phyloP scores from a whole-genome alignment of 2,888 invertebrate genomes.

The Leucophenga montana region DNA sequence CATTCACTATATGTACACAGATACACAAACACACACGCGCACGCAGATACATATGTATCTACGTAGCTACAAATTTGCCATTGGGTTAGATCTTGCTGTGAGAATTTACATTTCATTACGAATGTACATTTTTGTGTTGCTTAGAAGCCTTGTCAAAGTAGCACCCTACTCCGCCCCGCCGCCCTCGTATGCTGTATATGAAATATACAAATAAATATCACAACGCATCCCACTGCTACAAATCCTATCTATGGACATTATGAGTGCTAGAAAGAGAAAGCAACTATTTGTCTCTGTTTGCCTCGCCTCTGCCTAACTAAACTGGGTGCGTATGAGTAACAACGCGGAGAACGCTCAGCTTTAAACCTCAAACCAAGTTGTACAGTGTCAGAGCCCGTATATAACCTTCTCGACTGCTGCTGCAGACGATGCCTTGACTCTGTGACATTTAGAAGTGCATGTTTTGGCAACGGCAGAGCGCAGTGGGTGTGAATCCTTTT shows the following conservation, averaged over 20 bases:
- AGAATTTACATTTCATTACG: conserved; percentile 26
- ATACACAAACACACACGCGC: not conserved
- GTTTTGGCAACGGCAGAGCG: too few relatives aligned
- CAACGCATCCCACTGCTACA: not conserved
- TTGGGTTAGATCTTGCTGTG: conserved; percentile 9
- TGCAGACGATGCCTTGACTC: conserved; percentile 16
- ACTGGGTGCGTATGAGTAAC: not conserved
- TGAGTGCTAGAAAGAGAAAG: not conserved
- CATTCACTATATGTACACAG: not conserved
- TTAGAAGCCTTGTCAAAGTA: not conserved
- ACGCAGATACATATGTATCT: too few relatives aligned
- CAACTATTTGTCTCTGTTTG: not conserved
- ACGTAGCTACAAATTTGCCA: not conserved
- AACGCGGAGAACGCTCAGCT: not conserved
- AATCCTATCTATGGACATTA: not conserved
- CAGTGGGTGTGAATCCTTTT: not conserved
- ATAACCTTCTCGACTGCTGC: not conserved
- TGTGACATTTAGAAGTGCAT: conserved; percentile 20
- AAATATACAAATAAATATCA: not conserved
- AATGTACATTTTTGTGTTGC: conserved; percentile 21
- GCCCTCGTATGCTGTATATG: too few relatives aligned
- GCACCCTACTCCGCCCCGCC: too few relatives aligned
- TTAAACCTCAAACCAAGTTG: too few relatives aligned
- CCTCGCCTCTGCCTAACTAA: conserved; percentile 10
- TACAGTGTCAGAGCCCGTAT: too few relatives aligned